Conservation (phyloP, 2,797 vertebrate genomes). For the Poecilia picta region DNA sequence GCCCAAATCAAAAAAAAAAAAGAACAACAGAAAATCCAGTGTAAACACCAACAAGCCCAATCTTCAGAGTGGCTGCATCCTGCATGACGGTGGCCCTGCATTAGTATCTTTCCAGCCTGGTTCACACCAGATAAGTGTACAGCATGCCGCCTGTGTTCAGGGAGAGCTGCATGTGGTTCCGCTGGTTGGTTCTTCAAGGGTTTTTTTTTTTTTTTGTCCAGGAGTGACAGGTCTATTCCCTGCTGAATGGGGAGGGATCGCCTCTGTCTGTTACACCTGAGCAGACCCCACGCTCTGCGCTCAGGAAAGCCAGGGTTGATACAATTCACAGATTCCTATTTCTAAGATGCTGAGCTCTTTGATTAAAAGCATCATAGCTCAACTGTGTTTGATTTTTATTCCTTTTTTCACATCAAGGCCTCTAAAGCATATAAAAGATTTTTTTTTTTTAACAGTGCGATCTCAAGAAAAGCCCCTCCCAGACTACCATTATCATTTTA, state of each 20-base stretch:
- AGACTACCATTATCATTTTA: slow-evolving; percentile 7
- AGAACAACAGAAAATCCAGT: slow-evolving; percentile 7
- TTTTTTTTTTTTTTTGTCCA: slow-evolving; percentile 38
- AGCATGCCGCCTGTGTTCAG: slow-evolving; percentile 7
- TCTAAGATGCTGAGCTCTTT: not conserved
- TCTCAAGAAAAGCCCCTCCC: not conserved
- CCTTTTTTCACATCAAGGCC: not conserved
- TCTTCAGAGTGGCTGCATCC: slow-evolving; percentile 24
- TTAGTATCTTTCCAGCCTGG: slow-evolving; percentile 51
- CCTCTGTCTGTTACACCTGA: slow-evolving; percentile 77
- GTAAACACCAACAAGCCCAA: slow-evolving; percentile 31
- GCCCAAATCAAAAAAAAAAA: slow-evolving; percentile 19
- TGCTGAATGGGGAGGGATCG: slow-evolving; percentile 60
- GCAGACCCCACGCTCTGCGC: slow-evolving; percentile 49
- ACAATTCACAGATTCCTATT: not conserved
- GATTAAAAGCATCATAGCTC: not conserved
- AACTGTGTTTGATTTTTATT: not conserved
- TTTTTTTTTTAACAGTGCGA: not conserved
- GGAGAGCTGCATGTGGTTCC: slow-evolving; percentile 61
- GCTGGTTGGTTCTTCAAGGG: slow-evolving; percentile 63
- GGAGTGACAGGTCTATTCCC: slow-evolving; percentile 77
- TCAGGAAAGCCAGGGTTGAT: slow-evolving; percentile 30
- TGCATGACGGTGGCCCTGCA: slow-evolving; percentile 27
- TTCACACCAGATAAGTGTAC: slow-evolving; percentile 59
- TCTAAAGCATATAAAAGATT: not conserved